These are phyloP conservation scores for Drosophila tsacasi DNA, from an alignment of 1,140 invertebrate genomes.

Conservation along the genomic window DNA sequence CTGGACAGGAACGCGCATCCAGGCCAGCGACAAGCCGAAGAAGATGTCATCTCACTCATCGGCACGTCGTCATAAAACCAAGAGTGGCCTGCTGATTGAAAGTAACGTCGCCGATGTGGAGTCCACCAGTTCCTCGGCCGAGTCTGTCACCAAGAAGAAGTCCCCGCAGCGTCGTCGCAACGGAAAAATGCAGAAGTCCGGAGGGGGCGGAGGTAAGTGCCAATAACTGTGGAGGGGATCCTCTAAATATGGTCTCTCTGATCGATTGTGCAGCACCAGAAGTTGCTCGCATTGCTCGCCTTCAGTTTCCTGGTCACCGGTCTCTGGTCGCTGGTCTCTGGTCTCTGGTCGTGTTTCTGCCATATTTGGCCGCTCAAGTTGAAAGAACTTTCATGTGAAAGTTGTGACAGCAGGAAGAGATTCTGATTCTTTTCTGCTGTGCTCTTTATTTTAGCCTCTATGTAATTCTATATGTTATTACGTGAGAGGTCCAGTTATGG, in stretches of 20 bases:
- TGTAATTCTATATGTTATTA: conserved; percentile 82
- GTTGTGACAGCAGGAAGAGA: conserved; percentile 82
- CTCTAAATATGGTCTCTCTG: conserved; percentile 76
- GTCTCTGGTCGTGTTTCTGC: conserved; percentile 62
- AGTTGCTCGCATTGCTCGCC: conserved; percentile 61
- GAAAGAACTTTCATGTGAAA: conserved; percentile 84
- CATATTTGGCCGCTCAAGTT: conserved; percentile 82
- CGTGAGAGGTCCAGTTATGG: conserved; percentile 83
- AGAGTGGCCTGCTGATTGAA: conserved; percentile 78
- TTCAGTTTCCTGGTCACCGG: conserved; percentile 60
- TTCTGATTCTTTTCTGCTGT: conserved; percentile 50
- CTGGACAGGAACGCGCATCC: conserved; percentile 63
- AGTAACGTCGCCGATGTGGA: conserved; percentile 67
- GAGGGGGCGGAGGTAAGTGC: conserved; percentile 54
- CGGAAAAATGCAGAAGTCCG: conserved; percentile 65
- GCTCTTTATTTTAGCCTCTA: conserved; percentile 28
- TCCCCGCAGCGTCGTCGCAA: conserved; percentile 68
- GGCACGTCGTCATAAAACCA: conserved; percentile 69
- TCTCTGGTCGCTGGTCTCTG: conserved; percentile 37
- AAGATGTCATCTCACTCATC: conserved; percentile 17
- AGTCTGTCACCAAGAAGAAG: conserved; percentile 54
- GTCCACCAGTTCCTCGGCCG: conserved; percentile 28
- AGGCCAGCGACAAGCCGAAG: conserved; percentile 4
- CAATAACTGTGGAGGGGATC: conserved; percentile 34
- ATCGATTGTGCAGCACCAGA: conserved; percentile 66